Evolutionary conservation across 2,888 invertebrate species (phyloP).

Genomic region (Embidobia sp.): DNA sequence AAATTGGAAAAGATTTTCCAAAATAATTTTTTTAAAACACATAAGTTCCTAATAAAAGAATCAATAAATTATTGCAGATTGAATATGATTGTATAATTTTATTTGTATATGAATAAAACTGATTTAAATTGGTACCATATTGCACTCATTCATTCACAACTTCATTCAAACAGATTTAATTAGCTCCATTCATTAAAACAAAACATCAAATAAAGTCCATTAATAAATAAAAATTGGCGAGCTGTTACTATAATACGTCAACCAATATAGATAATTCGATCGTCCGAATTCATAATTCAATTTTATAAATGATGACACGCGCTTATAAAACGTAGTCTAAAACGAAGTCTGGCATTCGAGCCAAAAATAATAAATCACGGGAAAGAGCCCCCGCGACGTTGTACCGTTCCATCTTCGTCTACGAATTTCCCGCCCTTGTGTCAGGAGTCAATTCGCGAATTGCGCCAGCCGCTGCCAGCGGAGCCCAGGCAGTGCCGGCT

Average conservation of each 20-base stretch:
- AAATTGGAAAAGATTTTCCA: too few species aligned
- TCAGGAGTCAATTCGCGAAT: conserved; percentile 61
- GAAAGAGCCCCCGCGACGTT: conserved; percentile 34
- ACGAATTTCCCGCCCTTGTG: conserved; percentile 40
- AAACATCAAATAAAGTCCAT: not conserved
- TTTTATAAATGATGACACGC: conserved; percentile 37
- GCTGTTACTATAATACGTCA: not conserved
- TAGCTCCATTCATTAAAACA: not conserved
- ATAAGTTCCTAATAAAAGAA: too few species aligned
- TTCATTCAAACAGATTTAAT: too few species aligned
- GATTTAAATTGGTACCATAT: too few species aligned
- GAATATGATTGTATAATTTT: too few species aligned
- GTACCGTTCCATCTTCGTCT: conserved; percentile 52
- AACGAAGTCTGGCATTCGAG: conserved; percentile 31
- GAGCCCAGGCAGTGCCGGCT: conserved; percentile 24
- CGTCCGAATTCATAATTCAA: conserved; percentile 42
- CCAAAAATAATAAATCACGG: conserved; percentile 54
- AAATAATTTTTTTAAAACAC: too few species aligned
- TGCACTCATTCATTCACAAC: too few species aligned
- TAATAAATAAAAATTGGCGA: not conserved
- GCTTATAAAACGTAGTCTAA: conserved; percentile 17
- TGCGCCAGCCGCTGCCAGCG: conserved; percentile 30
- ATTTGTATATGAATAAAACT: too few species aligned
- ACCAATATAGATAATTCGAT: conserved; percentile 5
- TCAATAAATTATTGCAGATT: too few species aligned